A percentile compares a stretch with the other conserved stretches of the same genome.
Evolutionary conservation across 2,797 vertebrate species (phyloP).

Genomic region (Esox lucius): DNA sequence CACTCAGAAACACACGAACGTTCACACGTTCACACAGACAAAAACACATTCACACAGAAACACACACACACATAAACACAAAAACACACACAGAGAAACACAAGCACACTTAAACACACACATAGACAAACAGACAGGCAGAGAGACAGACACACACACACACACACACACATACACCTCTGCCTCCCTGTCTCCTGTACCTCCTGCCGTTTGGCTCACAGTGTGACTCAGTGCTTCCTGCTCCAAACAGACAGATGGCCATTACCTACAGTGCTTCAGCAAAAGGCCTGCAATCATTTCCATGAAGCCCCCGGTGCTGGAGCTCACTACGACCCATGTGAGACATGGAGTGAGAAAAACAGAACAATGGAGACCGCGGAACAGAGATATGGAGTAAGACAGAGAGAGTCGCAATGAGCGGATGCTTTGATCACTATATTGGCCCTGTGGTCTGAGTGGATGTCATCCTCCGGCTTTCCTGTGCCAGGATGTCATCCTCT

Average conservation of each 20-base stretch:
- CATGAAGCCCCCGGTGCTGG: conserved; percentile 43
- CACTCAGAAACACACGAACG: background rate
- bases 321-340: conserved; percentile 35
- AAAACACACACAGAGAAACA: no score
- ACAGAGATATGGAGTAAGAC: background rate
- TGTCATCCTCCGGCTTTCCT: conserved; percentile 51
- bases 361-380: conserved; percentile 29
- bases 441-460: conserved; percentile 41
- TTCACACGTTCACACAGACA: no score
- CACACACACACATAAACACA: conserved; percentile 15
- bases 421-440: conserved; percentile 52
- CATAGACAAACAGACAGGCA: no score
- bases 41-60: background rate
- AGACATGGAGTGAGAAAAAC: conserved; percentile 22
- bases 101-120: no score
- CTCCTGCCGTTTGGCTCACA: conserved; percentile 57
- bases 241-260: conserved; percentile 75
- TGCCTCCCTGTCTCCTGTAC: conserved; percentile 7
- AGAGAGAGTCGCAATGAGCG: background rate
- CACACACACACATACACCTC: background rate
- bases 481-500: conserved; percentile 25
- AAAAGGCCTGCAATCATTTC: conserved; percentile 53
- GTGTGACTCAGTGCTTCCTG: conserved; percentile 59
- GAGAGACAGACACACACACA: background rate
- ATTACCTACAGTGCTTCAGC: conserved; percentile 70